Base-by-base conservation (phyloP, 2,888 invertebrate genomes). In the Odontomyia ornata region DNA sequence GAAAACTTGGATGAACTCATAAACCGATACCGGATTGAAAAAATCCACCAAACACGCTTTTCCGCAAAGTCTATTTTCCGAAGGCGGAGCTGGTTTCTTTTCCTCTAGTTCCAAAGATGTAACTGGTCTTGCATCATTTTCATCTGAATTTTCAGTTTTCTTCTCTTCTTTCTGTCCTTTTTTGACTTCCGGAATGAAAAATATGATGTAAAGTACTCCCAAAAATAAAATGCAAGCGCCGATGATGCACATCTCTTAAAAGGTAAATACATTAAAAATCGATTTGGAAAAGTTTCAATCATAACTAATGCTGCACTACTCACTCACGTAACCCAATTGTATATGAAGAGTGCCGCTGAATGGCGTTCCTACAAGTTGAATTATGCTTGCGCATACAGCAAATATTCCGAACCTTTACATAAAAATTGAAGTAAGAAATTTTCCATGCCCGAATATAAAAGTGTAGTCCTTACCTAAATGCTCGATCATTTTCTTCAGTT, bases 401-500 rank as follows among this genome's bases (percentile, higher is more conserved):
- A 87, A 86, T 52, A 86, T 85, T 3, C 87, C 87, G 80, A 86
- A 87, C 36, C 84, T 84, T 36, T 36, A 21, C 7, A 30, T 30
- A 30, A 25, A 15, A 15, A 65, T 65, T 28, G 4, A 36, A 65
- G 9, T 15, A 18, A 5, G 13, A 18, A 18, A 43, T 69, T 46
- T 13, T 23, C 15, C 5, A 7, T 23, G 2, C 13, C n/a, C 3
- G 1, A 15, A 56, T 65, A 47, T 56, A 21, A 47, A 30, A 30
- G 18, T n/a, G 52, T 1, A 1, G 15, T 30, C 11, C 15, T 23
- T 77, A 83, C 80, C 86, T 82, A 73, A 87, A 86, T 2, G 86
- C 81, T 43, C 87, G 83, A 81, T 87, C 86, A 65, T 85, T 81
- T 77, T 86, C 87, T 0, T 84, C 84, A 11, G 86, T 86, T 5